These are phyloP conservation scores for Pogonomyrmex barbatus DNA, from an alignment of 1,140 invertebrate species.

Conservation along the genomic window DNA sequence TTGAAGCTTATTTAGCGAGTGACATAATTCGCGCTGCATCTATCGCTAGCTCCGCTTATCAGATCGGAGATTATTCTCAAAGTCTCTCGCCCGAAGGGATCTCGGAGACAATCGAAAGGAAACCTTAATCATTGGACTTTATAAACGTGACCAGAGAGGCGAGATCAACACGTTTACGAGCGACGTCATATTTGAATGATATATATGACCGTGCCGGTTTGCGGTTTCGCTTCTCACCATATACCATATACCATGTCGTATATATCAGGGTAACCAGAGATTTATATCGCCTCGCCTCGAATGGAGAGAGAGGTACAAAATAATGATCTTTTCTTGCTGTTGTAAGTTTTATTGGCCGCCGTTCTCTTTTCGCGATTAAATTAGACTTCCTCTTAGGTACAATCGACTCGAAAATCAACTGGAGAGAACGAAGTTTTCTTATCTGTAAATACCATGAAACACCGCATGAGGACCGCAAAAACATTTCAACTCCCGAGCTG, in stretches of 20 bases:
- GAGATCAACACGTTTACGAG: conserved; percentile 43
- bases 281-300: conserved; percentile 34
- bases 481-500: neutral
- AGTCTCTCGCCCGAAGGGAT: neutral
- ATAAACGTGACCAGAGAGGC: conserved; percentile 15
- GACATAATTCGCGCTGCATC: conserved; percentile 40
- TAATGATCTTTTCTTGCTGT: neutral
- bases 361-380: neutral
- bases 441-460: neutral
- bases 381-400: neutral
- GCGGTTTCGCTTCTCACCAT: conserved; percentile 51
- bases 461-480: neutral
- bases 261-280: conserved; percentile 48
- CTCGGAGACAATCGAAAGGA: conserved; percentile 5
- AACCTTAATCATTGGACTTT: conserved; percentile 43
- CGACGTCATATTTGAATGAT: conserved; percentile 53
- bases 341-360: neutral
- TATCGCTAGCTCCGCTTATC: conserved; percentile 31
- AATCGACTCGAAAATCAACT: neutral
- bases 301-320: neutral
- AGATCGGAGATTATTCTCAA: neutral
- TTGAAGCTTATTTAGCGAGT: conserved; percentile 10
- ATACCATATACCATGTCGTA: conserved; percentile 26
- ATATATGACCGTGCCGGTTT: conserved; percentile 48
- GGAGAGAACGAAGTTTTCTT: neutral